Conservation (phyloP, 1,140 invertebrate species). For the Ips nitidus region DNA sequence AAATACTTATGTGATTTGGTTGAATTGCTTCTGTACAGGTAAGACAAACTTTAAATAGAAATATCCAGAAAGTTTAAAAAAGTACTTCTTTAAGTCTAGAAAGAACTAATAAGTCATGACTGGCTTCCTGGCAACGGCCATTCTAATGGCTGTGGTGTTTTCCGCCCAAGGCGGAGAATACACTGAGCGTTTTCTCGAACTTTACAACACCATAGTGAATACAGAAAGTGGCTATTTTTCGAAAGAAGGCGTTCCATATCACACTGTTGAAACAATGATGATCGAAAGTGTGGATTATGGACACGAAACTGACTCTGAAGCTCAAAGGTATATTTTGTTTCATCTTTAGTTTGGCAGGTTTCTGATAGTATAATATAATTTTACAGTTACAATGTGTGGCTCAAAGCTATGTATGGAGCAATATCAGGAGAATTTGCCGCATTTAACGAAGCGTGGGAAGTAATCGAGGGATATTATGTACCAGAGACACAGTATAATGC, state of each 20-base stretch:
- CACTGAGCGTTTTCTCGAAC: conserved; percentile 31
- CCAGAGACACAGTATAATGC: conserved; percentile 29
- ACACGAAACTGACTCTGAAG: conserved; percentile 38
- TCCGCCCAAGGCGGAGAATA: conserved; percentile 25
- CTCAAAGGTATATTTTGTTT: conserved; percentile 17
- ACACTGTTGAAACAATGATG: conserved; percentile 36
- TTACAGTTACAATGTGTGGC: conserved; percentile 37
- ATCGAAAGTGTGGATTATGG: conserved; percentile 35
- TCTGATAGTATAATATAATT: too few species aligned
- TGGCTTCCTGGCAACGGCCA: not conserved
- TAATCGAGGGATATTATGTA: conserved; percentile 33
- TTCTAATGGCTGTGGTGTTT: conserved; percentile 25
- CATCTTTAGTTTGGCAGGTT: too few species aligned
- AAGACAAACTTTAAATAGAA: too few species aligned
- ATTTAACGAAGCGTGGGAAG: conserved; percentile 34
- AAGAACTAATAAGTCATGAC: too few species aligned
- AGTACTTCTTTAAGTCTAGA: too few species aligned
- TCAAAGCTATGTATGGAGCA: conserved; percentile 38
- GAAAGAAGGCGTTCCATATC: conserved; percentile 34
- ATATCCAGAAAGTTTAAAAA: too few species aligned
- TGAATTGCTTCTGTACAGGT: too few species aligned
- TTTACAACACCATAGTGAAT: conserved; percentile 35
- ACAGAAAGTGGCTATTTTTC: conserved; percentile 35
- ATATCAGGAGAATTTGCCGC: conserved; percentile 30
- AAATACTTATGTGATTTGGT: too few species aligned